Conservation (phyloP, 2,113 vertebrate genomes). For the Phalacrocorax aristotelis region DNA sequence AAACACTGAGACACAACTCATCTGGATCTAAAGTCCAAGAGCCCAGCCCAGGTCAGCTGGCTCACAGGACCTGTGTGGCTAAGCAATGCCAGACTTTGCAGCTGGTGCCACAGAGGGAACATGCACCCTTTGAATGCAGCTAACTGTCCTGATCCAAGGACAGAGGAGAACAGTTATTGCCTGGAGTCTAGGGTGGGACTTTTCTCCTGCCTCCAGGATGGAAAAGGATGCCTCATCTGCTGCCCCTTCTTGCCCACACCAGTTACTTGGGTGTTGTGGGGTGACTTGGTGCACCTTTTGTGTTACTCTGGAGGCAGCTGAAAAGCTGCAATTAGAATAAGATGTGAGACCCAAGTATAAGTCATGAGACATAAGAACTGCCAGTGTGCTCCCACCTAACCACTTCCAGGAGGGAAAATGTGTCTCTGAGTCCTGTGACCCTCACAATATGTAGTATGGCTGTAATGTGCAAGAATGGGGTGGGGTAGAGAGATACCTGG, state of each 20-base stretch:
- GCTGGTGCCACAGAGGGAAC: not conserved
- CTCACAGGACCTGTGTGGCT: not conserved
- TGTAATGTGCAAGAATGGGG: not conserved
- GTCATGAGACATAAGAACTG: not conserved
- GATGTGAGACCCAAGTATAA: not conserved
- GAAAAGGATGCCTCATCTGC: not conserved
- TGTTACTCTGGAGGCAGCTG: not conserved
- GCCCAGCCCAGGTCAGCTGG: not conserved
- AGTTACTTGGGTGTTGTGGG: not conserved
- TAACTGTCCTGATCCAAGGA: not conserved
- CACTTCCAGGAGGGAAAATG: not conserved
- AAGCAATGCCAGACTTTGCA: not conserved
- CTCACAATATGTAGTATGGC: fast-evolving
- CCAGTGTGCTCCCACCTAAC: not conserved
- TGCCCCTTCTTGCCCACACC: not conserved
- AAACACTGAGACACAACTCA: not conserved
- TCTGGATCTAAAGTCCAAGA: not conserved
- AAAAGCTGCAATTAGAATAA: not conserved
- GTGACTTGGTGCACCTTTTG: not conserved
- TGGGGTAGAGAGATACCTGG: not conserved
- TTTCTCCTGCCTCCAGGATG: not conserved
- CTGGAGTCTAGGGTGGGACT: not conserved
- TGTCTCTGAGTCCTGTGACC: not conserved
- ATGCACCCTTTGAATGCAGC: not conserved
- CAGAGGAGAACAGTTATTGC: not conserved